Evolutionary conservation across 2,797 vertebrate genomes (phyloP).

Genomic region (Hybognathus amarus): DNA sequence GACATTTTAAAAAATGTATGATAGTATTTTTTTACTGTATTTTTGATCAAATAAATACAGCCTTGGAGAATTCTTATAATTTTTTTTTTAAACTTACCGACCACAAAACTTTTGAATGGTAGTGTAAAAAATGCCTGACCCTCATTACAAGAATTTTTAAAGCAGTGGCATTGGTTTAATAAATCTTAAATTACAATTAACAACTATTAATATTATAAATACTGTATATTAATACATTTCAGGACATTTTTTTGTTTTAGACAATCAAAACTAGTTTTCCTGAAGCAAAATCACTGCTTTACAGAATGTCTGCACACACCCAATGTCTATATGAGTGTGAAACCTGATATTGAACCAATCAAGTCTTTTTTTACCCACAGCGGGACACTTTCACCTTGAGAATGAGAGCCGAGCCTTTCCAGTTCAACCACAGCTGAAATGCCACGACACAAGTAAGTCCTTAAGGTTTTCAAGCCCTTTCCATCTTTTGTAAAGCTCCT

Average conservation of each 20-base stretch:
- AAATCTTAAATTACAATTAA: background rate
- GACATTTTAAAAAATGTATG: background rate
- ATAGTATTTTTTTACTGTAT: background rate
- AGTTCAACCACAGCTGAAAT: conserved; percentile 12
- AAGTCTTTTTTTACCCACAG: background rate
- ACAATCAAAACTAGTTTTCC: background rate
- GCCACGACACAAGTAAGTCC: background rate
- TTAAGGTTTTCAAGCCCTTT: background rate
- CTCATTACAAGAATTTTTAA: background rate
- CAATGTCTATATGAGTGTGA: background rate
- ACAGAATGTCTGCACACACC: background rate
- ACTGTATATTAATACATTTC: background rate
- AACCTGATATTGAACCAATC: background rate
- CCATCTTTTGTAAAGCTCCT: background rate
- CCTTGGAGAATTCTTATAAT: background rate
- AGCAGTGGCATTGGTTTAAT: background rate
- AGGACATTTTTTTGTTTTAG: no score
- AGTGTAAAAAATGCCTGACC: background rate
- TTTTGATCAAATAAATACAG: background rate
- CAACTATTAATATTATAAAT: background rate
- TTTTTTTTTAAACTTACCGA: background rate
- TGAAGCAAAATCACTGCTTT: background rate
- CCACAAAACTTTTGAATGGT: background rate
- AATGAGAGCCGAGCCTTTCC: background rate
- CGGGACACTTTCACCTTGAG: conserved; percentile 2